Evolutionary conservation across 1,140 invertebrate species (phyloP), one percentile per base, ranked within the genome.

Genomic region (Drosophila fuyamai): DNA sequence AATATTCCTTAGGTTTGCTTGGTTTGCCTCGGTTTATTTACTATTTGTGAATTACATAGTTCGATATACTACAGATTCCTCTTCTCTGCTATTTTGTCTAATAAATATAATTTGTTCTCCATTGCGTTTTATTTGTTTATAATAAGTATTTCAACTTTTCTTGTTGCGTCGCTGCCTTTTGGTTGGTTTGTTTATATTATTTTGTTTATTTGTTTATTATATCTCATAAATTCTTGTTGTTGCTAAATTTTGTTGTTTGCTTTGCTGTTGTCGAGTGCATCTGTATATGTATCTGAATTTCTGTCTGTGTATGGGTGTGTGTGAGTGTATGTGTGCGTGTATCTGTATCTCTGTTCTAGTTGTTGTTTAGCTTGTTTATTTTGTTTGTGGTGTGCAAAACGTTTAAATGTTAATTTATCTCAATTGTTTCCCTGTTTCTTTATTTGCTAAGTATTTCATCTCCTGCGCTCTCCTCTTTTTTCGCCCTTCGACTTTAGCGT

Each of bases 361-460:
- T 48, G 58, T 46, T 51, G 51, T 41, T 60, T 68, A 66, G 65
- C 65, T 68, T 68, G 65, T 68, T 68, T 53, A 68, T 74, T 75
- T 56, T 63, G 44, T 57, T 41, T 80, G 60, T 54, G 73, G 59
- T 77, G 72, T 86, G 80, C 75, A 83, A 89, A 88, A 79, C 80
- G 84, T 88, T 88, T 88, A 83, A 86, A 89, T 88, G 84, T 80
- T 91, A 80, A 79, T 80, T 89, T 77, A 81, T 89, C 85, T 85
- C 78, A 86, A 86, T 86, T 91, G 88, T 91, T 88, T 91, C 88
- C 80, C 80, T 88, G 88, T 91, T 91, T 86, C 80, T 84, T 90
- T 90, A 88, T 82, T 81, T 86, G 79, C 81, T 89, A 84, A 85
- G 73, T 89, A 88, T 82, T 89, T 78, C 56, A 50, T 60, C 51